Conservation (phyloP, 2,888 invertebrate species). For the Hypolimnas misippus region DNA sequence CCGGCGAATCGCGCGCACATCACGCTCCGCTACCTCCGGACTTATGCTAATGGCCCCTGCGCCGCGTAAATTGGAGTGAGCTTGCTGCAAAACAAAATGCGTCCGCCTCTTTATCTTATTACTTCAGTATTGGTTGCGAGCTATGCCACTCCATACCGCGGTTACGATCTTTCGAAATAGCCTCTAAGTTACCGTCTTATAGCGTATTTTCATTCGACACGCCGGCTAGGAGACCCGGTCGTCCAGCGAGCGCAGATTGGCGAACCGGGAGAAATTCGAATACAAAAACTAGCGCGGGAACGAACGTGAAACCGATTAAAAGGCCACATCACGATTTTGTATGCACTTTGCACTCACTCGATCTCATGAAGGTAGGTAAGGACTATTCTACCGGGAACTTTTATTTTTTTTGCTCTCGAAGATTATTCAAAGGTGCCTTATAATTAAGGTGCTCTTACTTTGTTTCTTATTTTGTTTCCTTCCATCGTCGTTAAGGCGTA, state of each 20-base stretch:
- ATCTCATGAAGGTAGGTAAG: constrained; percentile 63
- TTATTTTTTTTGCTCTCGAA: constrained; percentile 69
- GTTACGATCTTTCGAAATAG: constrained; percentile 48
- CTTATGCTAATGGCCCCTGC: constrained; percentile 81
- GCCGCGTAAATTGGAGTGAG: constrained; percentile 81
- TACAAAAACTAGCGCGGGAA: constrained; percentile 81
- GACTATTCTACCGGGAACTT: constrained; percentile 46
- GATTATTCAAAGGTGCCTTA: constrained; percentile 72
- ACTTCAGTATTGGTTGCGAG: constrained; percentile 61
- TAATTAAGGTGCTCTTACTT: constrained; percentile 67
- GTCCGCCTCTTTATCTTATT: constrained; percentile 82
- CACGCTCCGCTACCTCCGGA: constrained; percentile 70
- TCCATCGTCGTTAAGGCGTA: constrained; percentile 39
- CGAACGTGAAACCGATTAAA: constrained; percentile 83
- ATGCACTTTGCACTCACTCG: constrained; percentile 83
- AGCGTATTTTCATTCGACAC: constrained; percentile 57
- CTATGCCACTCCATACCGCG: constrained; percentile 48
- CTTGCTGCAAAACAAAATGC: constrained; percentile 78
- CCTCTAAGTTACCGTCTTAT: constrained; percentile 57
- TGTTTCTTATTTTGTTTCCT: constrained; percentile 37
- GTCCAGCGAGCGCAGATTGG: constrained; percentile 71
- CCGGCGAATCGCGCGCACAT: constrained; percentile 74
- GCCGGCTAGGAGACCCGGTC: constrained; percentile 52
- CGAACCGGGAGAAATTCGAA: constrained; percentile 75
- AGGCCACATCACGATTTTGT: constrained; percentile 83